Base-by-base conservation (phyloP, 2,113 vertebrate genomes). In the Corythoichthys intestinalis region DNA sequence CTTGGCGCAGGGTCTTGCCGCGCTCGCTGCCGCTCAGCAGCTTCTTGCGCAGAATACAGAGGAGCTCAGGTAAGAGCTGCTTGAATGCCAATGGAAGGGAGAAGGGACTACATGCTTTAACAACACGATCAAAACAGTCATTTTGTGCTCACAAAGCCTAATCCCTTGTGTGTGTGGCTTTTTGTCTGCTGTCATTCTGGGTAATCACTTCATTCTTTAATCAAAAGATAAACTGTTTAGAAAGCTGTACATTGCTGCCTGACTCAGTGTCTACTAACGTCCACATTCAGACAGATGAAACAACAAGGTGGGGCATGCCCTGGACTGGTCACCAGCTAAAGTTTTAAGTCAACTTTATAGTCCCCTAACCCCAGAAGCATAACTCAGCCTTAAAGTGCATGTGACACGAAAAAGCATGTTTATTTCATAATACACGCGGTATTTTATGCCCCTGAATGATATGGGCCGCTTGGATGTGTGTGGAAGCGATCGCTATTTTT, bases 11-110 rank as follows among this genome's bases (percentile, higher is more conserved):
- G 85, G 89, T 71, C 88, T 93, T 85, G 87, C 93, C 69, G 88
- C 92, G 57, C 92, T 91, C 67, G 81, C 82, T 41, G 89, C 91
- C 4, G 87, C 93, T 78, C 96, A 97, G 89, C 95, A 92, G 88
- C 90, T 91, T 73, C 83, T 92, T 75, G 86, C 85, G 73, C 93
- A 91, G 38, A 93, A 92, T 71, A 46, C 90, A 41, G 95, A 96
- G 78, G 95, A 98, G 71, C 76, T 84, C 93, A 96, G 96, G 97
- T 99, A 97, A 96, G 96, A 79, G 79, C 76, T 77, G 80, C 72
- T 64, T 61, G 52, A 20, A 63, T 54, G 71, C 67, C 70, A 35
- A 67, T 68, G 66, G 57, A 69, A 66, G 53, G 14, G 44, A 76
- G 70, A 61, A 61, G 50, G 77, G 73, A 79, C 54, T 75, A 69